Evolutionary conservation across 2,888 invertebrate species (phyloP), one percentile per base, ranked within the genome.

Genomic region (Electrophaes corylata): DNA sequence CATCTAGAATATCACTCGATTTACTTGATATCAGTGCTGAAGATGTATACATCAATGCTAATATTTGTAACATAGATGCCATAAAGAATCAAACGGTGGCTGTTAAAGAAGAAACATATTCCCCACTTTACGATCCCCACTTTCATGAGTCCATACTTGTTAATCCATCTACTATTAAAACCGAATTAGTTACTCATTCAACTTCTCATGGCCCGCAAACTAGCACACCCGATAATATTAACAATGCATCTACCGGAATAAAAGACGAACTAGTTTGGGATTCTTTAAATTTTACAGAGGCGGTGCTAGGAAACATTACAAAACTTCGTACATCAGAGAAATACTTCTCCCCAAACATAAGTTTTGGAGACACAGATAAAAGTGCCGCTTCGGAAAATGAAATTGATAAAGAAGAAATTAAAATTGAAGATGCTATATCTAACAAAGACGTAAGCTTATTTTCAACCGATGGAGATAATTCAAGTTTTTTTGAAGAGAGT

Each of bases 401-500:
- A 16, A 37, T 41, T 39, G 40, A 55, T 19, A 65, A 66, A 44
- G 71, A 66, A 44, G 51, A 62, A 31, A 65, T 60, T 5, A 78
- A 79, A 68, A 65, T 61, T 47, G 23, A 66, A 47, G 44, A 60
- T 19, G 64, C 59, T 10, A 79, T 79, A 18, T 74, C 79, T 8
- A 65, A 70, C 2, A 87, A 84, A 76, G 90, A 89, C 64, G 64
- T 85, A 29, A 91, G 89, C 70, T 70, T 91, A 31, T 89, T 91
- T 77, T 89, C 90, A 31, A 86, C 86, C 4, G 91, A 92, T 46
- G 88, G 85, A 33, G 88, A 90, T 49, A 92, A 91, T 79, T 92
- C 93, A 2, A 93, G 89, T 76, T 72, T 94, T 44, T 94, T 94
- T 73, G 93, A 92, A 65, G 94, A 94, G 45, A 94, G 93, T 70